These are phyloP conservation scores for Centropus bengalensis DNA, from an alignment of 2,113 vertebrate species.

Conservation along the genomic window DNA sequence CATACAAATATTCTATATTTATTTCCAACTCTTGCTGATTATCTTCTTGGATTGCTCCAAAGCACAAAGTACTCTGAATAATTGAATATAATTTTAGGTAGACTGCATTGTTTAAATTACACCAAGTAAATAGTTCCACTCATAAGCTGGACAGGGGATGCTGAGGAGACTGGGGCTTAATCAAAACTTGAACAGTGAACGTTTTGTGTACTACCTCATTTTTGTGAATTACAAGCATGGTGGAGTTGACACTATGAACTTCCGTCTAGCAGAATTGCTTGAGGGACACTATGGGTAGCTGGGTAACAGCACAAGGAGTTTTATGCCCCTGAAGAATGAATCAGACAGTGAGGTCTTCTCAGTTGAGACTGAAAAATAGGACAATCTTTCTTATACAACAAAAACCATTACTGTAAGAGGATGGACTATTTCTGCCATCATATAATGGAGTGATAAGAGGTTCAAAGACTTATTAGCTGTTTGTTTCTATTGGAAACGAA, in stretches of 20 bases:
- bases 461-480: constrained; percentile 42
- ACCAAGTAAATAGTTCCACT: constrained; percentile 28
- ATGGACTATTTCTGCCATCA: constrained; percentile 56
- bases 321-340: constrained; percentile 47
- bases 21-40: constrained; percentile 43
- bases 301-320: constrained; percentile 44
- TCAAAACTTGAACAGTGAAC: constrained; percentile 70
- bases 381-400: constrained; percentile 63
- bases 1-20: background rate
- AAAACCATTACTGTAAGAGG: constrained; percentile 52
- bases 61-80: constrained; percentile 60
- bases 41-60: constrained; percentile 50
- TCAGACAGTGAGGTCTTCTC: constrained; percentile 61
- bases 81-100: background rate
- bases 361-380: constrained; percentile 53
- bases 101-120: constrained; percentile 16
- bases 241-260: constrained; percentile 49
- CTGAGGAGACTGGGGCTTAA: constrained; percentile 58
- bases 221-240: constrained; percentile 63
- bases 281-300: constrained; percentile 57
- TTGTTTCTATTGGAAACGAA: constrained; percentile 57
- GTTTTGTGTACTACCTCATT: constrained; percentile 81
- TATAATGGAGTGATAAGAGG: constrained; percentile 45
- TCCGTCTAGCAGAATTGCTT: constrained; percentile 24
- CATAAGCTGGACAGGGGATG: constrained; percentile 23